Evolutionary conservation across 1,140 invertebrate genomes (phyloP), one percentile per base, ranked within the genome.

Genomic region (Saccostrea glomerata): DNA sequence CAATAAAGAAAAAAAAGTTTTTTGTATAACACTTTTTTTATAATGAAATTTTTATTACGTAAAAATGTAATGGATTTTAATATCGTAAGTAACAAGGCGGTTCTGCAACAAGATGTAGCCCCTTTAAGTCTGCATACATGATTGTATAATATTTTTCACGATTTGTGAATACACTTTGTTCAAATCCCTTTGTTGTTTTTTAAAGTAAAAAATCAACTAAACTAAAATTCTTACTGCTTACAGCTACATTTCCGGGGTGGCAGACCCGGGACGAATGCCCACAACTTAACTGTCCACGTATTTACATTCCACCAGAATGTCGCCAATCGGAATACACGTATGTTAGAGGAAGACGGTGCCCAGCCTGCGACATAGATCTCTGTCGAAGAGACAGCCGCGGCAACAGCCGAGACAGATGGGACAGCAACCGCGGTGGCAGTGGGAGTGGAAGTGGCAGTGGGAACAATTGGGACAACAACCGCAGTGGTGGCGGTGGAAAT

Each of bases 241-340:
- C 70, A 77, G 70, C 70, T 25, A 77, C 70, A 25, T 77, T 23
- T 23, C 70, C 70, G 23, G 30, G 25, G 13, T 25, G 25, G 70
- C 25, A 25, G 2, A 15, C 70, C 30, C 23, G 70, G 70, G 70
- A 77, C 70, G 70, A 77, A 77, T 77, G 70, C 12, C 70, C 70
- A 9, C 70, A 77, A 77, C 70, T 77, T 5, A 77, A 25, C 70
- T 77, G 70, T 77, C 70, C 70, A 77, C 25, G 23, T 36, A 36
- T 77, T 77, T 77, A 30, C 30, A 77, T 77, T 77, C 70, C 70
- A 77, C 70, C 70, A 77, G 70, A 77, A 12, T 77, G 70, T 36
- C 70, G 70, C 25, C 70, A 77, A 77, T 36, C 70, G 11, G 70
- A 77, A 40, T 77, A 30, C 25, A 77, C 70, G 4, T 25, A 30